These are phyloP conservation scores for Gambusia affinis DNA, from an alignment of 2,113 vertebrate genomes.

Conservation along the genomic window DNA sequence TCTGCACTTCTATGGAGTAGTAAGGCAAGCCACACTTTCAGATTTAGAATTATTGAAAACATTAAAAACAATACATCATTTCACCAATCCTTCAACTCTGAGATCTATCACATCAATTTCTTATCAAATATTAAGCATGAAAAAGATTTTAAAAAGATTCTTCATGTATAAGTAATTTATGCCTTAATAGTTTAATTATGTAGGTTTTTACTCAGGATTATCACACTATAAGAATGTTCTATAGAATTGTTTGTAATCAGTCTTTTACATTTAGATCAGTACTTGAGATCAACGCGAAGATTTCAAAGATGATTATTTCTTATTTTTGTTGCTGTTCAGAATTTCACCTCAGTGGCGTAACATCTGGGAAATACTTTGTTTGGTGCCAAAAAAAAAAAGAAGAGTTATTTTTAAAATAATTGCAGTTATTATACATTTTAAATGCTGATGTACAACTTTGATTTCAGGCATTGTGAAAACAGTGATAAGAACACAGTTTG, in stretches of 20 bases:
- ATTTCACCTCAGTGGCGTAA: constrained; percentile 31
- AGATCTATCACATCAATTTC: neutral
- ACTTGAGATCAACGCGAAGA: neutral
- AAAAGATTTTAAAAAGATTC: neutral
- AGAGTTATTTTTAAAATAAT: constrained; percentile 18
- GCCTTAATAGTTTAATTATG: neutral
- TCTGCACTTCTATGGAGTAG: neutral
- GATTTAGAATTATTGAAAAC: neutral
- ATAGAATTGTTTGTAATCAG: neutral
- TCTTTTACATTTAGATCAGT: neutral
- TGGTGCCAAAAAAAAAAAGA: constrained; percentile 14
- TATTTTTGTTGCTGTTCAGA: constrained; percentile 17
- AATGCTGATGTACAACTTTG: constrained; percentile 20
- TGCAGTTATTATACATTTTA: constrained; percentile 14
- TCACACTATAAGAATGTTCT: neutral
- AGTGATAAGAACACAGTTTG: constrained; percentile 12
- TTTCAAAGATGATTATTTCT: neutral
- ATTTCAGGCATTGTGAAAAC: constrained; percentile 16
- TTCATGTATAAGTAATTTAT: neutral
- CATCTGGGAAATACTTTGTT: constrained; percentile 33
- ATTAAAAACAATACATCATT: neutral
- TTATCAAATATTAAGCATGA: neutral
- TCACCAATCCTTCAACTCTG: neutral
- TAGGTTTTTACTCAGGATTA: neutral
- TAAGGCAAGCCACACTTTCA: neutral